Conservation (phyloP, 2,797 vertebrate species). For the Pangasius djambal region DNA sequence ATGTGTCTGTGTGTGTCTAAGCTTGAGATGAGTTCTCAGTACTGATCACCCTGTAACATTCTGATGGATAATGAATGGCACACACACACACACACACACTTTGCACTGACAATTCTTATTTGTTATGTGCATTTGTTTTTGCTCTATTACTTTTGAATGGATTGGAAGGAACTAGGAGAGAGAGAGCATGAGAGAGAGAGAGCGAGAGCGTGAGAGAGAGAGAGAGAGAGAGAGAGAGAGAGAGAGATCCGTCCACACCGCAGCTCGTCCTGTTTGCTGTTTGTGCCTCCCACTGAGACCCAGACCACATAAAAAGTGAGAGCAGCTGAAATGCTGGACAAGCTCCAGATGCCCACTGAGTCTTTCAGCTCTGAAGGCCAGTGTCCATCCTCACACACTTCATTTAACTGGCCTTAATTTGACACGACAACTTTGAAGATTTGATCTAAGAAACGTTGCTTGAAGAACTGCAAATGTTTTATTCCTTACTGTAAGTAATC, state of each 20-base stretch:
- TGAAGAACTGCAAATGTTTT: neutral
- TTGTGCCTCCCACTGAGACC: neutral
- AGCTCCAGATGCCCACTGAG: constrained; percentile 1
- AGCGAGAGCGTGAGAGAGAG: neutral
- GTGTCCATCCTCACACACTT: neutral
- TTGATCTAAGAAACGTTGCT: neutral
- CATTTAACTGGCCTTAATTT: neutral
- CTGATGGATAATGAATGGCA: neutral
- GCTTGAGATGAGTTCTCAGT: neutral
- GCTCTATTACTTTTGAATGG: neutral
- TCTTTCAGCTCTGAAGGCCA: neutral
- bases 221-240: neutral
- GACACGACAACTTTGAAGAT: neutral
- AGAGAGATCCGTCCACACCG: neutral
- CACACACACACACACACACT: neutral
- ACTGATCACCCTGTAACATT: neutral
- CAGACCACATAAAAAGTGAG: neutral
- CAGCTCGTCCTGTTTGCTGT: neutral
- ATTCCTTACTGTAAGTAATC: neutral
- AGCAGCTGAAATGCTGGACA: neutral
- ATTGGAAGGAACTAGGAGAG: neutral
- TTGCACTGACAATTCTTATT: neutral
- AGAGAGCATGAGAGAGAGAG: neutral
- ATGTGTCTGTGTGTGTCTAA: neutral
- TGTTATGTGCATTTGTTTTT: neutral